These are phyloP conservation scores for Rhinichthys osculus DNA, from an alignment of 2,797 vertebrate species.

Conservation along the genomic window DNA sequence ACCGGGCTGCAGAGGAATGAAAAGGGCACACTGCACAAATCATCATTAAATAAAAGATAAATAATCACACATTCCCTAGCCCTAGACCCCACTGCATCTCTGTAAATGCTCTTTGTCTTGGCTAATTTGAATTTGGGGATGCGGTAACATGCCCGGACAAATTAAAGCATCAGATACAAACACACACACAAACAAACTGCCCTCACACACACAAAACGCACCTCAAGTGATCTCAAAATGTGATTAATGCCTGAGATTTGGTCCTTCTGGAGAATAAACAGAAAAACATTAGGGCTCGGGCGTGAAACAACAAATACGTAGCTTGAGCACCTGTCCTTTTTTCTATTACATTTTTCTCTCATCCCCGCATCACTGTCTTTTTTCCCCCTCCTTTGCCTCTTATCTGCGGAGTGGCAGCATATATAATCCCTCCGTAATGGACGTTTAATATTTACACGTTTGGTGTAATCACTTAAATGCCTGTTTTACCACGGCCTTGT, in stretches of 20 bases:
- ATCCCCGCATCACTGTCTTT: slow-evolving; percentile 63
- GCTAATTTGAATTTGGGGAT: slow-evolving; percentile 76
- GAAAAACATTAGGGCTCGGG: slow-evolving; percentile 50
- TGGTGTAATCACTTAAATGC: slow-evolving; percentile 78
- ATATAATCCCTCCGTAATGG: slow-evolving; percentile 81
- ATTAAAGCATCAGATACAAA: slow-evolving; percentile 66
- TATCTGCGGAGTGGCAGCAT: slow-evolving; percentile 68
- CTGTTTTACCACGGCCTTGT: slow-evolving; percentile 73
- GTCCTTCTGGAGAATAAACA: slow-evolving; percentile 69
- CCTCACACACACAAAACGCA: slow-evolving; percentile 55
- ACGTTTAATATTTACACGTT: slow-evolving; percentile 83
- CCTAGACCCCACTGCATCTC: slow-evolving; percentile 68
- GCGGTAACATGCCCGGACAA: slow-evolving; percentile 77
- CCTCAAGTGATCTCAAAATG: slow-evolving; percentile 49
- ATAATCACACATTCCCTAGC: slow-evolving; percentile 33
- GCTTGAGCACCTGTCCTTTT: slow-evolving; percentile 67
- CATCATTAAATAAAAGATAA: slow-evolving; percentile 68
- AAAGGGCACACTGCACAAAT: slow-evolving; percentile 73
- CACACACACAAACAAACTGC: slow-evolving; percentile 52
- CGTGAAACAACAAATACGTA: slow-evolving; percentile 72
- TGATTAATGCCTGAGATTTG: slow-evolving; percentile 79
- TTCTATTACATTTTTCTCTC: slow-evolving; percentile 37
- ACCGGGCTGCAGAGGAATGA: slow-evolving; percentile 71
- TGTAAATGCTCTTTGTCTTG: slow-evolving; percentile 63
- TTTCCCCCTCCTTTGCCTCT: slow-evolving; percentile 49